Evolutionary conservation across 2,888 invertebrate species (phyloP).

Genomic region (Yponomeuta plumbellus): DNA sequence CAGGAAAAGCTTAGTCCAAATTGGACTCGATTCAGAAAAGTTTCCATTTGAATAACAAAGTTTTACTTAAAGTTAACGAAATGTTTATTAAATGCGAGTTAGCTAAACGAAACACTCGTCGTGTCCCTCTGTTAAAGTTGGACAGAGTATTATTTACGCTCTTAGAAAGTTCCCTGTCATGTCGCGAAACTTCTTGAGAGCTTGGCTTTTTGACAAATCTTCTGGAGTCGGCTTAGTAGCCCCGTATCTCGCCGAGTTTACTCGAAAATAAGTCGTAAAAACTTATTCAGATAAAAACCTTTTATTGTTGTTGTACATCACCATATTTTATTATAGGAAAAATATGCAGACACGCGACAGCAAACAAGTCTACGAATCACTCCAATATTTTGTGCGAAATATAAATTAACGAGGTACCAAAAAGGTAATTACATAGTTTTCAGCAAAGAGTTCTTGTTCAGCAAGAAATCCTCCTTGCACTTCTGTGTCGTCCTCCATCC

Average conservation of each 20-base stretch:
- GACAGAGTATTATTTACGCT: background rate
- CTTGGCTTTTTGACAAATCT: constrained; percentile 1
- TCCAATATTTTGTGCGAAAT: background rate
- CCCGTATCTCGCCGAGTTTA: background rate
- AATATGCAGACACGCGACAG: too few relatives aligned
- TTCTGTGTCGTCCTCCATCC: too few relatives aligned
- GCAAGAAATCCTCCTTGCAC: too few relatives aligned
- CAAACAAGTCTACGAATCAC: background rate
- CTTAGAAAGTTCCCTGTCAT: background rate
- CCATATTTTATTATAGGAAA: background rate
- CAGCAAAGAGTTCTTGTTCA: too few relatives aligned
- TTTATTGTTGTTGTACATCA: background rate
- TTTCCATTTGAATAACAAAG: background rate
- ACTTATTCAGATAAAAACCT: background rate
- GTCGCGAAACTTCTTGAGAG: constrained; percentile 1
- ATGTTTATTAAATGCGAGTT: background rate
- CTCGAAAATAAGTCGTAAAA: background rate
- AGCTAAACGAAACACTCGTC: background rate
- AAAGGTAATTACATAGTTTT: too few relatives aligned
- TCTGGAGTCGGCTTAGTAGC: background rate
- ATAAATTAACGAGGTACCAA: too few relatives aligned
- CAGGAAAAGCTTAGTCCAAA: too few relatives aligned
- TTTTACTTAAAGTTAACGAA: background rate
- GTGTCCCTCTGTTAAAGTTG: background rate
- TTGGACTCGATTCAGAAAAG: too few relatives aligned